Conservation (phyloP, 1,140 invertebrate species). For the Calycopis cecrops region DNA sequence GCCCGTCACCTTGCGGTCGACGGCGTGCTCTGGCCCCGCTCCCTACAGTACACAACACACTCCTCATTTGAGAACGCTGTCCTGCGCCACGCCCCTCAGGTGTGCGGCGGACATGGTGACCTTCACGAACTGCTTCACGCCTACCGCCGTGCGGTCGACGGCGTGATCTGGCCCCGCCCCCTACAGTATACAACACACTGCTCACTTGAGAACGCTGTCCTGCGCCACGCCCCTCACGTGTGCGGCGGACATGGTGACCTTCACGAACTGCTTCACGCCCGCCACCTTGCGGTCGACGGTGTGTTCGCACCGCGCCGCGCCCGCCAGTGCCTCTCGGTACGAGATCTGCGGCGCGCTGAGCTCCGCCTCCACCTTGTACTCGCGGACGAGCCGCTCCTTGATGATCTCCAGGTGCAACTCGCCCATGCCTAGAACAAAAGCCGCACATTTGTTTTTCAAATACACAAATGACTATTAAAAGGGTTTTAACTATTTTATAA, state of each 20-base stretch:
- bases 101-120: constrained; percentile 77
- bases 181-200: too few relatives aligned
- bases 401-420: constrained; percentile 98
- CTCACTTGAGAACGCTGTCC: constrained; percentile 55
- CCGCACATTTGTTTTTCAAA: neutral
- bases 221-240: constrained; percentile 43
- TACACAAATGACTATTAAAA: too few relatives aligned
- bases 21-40: too few relatives aligned
- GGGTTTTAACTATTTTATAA: too few relatives aligned
- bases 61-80: constrained; percentile 52
- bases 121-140: constrained; percentile 74
- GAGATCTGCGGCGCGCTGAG: constrained; percentile 96
- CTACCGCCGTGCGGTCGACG: constrained; percentile 80
- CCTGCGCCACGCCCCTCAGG: constrained; percentile 35
- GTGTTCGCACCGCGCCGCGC: constrained; percentile 71
- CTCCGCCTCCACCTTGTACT: constrained; percentile 95
- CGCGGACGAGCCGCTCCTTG: constrained; percentile 87
- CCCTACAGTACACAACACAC: too few relatives aligned
- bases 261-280: constrained; percentile 73
- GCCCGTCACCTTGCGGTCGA: too few relatives aligned
- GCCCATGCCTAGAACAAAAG: constrained; percentile 98
- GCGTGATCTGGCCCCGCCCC: constrained; percentile 73
- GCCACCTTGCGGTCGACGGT: constrained; percentile 81
- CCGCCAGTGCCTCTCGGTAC: constrained; percentile 87
- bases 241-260: constrained; percentile 77